Conservation (phyloP, 2,797 vertebrate species). For the Sebastes nivosus region DNA sequence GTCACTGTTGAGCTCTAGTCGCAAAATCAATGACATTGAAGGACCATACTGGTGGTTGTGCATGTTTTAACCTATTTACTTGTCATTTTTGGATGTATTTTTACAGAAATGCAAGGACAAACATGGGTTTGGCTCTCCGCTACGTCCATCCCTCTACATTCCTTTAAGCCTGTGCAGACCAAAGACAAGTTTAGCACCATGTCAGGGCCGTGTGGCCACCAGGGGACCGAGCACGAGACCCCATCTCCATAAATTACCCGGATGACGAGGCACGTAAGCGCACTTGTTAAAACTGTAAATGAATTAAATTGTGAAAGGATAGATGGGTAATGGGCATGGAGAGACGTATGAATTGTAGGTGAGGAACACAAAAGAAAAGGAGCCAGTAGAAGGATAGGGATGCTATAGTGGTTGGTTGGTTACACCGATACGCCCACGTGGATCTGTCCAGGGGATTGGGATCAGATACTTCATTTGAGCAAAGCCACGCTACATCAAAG, state of each 20-base stretch:
- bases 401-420: slow-evolving; percentile 56
- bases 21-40: not conserved
- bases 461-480: slow-evolving; percentile 80
- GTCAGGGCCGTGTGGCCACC: slow-evolving; percentile 58
- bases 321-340: slow-evolving; percentile 20
- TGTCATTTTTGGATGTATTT: not conserved
- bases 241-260: slow-evolving; percentile 84
- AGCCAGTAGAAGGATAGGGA: slow-evolving; percentile 25
- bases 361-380: slow-evolving; percentile 50
- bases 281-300: slow-evolving; percentile 83
- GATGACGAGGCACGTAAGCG: slow-evolving; percentile 78
- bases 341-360: slow-evolving; percentile 25
- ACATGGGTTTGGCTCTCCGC: not conserved
- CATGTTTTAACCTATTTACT: not conserved
- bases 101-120: not conserved
- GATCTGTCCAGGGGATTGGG: slow-evolving; percentile 75
- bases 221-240: slow-evolving; percentile 63
- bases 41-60: not conserved
- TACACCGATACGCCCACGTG: slow-evolving; percentile 66
- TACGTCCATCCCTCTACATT: not conserved
- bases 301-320: slow-evolving; percentile 55
- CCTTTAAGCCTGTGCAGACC: slow-evolving; percentile 29
- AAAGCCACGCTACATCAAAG: slow-evolving; percentile 79
- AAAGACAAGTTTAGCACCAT: slow-evolving; percentile 50
- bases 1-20: not conserved